Base-by-base conservation (phyloP, 2,113 vertebrate species). In the Formicarius rufipectus region DNA sequence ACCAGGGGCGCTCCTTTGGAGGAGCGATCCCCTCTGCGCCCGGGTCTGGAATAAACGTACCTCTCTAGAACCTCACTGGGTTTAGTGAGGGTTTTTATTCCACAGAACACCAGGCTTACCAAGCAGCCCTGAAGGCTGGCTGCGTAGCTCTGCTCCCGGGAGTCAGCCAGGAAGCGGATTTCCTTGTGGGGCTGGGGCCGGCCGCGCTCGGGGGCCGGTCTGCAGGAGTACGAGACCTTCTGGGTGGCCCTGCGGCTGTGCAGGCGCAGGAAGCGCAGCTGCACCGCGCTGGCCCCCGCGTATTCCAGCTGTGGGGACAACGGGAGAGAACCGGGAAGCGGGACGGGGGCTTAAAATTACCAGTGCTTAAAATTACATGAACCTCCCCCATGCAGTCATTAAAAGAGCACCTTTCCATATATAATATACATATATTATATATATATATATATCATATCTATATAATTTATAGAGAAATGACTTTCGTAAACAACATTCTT, bases 241-340 rank as follows among this genome's bases (percentile, higher is more conserved):
- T 99, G 99, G 4, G 95, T 30, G 12, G 98, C 98, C 4, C 85
- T 84, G 62, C 7, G 84, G 89, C 99, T 99, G 92, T 98, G 98
- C 81, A 99, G 97, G 91, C 98, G 98, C 72, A 99, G 97, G 82
- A 99, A 99, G 27, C 99, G 98, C 45, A 98, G 97, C 98, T 99
- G 99, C 67, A 99, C 98, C 18, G 98, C 79, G 47, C 93, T 98
- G 79, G 97, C 97, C 18, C 97, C 98, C 14, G 84, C 93, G 62
- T 99, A 99, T 42, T 98, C 89, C 95, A 99, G 98, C 99, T 99
- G 96, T 31, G 1, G 76, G 52, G 56, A 63, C 20, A 62, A 68
- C 1, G 9, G 50, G 49, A 87, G 27, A 30, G 45, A 19, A 42
- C 4, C 0, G 2, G 30, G 24, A 16, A n/a, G 4, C 2, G 13